Percentiles rank a stretch among this genome's conserved stretches.
These are phyloP conservation scores for Felis catus DNA, from an alignment of 2,113 vertebrate species.

Conservation along the genomic window F.catus_Fca126_mat1.0 CM031416.1:115365001-115365500, in stretches of 20 bases:
- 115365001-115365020: neutral
- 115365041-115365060: neutral
- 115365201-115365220: neutral
- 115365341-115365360: neutral
- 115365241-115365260: neutral
- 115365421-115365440: neutral
- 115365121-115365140: neutral
- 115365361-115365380: neutral
- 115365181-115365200: neutral
- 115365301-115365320: neutral
- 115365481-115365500: neutral
- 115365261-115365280: neutral
- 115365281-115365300: conserved; percentile 46
- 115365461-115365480: neutral
- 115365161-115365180: neutral
- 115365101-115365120: neutral
- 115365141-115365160: neutral
- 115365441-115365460: neutral
- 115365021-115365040: neutral
- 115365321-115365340: neutral
- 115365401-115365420: neutral
- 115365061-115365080: neutral
- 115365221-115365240: neutral
- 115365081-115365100: neutral
- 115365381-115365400: neutral